Conservation (phyloP, 2,888 invertebrate genomes). For the Drosophila multiciliata region DNA sequence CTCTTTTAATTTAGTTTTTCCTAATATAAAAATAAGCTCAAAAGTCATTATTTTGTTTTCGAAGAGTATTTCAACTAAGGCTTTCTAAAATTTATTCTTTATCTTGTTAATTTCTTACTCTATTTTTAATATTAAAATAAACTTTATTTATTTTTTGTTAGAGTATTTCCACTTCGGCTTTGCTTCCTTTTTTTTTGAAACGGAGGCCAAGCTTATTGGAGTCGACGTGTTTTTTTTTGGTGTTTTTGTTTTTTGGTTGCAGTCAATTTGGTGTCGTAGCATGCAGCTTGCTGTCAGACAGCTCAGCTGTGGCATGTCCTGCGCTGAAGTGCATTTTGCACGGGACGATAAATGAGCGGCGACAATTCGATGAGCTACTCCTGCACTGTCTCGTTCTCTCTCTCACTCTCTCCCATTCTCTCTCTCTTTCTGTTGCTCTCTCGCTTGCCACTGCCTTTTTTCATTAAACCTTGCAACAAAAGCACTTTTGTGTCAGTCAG, state of each 20-base stretch:
- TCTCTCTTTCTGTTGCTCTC: not conserved
- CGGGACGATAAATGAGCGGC: constrained; percentile 31
- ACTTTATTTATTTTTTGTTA: not conserved
- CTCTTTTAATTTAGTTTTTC: accelerated
- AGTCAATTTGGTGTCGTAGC: constrained; percentile 27
- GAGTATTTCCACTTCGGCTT: not conserved
- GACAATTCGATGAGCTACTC: constrained; percentile 29
- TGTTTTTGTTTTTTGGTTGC: not conserved
- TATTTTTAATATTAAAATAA: not conserved
- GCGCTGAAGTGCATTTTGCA: constrained; percentile 27
- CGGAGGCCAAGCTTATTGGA: constrained; percentile 25
- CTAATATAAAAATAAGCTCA: not conserved
- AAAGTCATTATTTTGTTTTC: not conserved
- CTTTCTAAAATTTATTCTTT: not conserved
- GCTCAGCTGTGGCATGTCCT: constrained; percentile 19
- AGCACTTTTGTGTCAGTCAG: constrained; percentile 81
- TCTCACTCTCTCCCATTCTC: not conserved
- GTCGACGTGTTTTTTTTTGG: not conserved
- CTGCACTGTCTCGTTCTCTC: not conserved
- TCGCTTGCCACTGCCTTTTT: constrained; percentile 43
- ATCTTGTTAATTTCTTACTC: not conserved
- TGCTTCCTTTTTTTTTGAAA: not conserved
- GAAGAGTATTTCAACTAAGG: accelerated
- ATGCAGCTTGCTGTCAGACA: constrained; percentile 43
- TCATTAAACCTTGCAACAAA: constrained; percentile 77